These are phyloP conservation scores for Sinotaia quadrata DNA, from an alignment of 2,888 invertebrate genomes.

Conservation along the genomic window DNA sequence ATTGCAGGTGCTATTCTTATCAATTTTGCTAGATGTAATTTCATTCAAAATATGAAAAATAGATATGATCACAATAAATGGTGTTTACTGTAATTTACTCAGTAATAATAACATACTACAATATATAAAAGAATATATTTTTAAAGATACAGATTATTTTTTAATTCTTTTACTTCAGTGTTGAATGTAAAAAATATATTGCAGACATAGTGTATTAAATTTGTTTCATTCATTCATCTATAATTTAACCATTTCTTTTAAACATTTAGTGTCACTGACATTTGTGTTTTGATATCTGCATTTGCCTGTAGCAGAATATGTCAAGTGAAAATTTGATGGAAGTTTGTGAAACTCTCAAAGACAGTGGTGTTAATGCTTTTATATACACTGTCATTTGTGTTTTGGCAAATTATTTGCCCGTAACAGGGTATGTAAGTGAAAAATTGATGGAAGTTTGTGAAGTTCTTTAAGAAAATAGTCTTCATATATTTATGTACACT, in stretches of 20 bases:
- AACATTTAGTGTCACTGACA: too few species aligned
- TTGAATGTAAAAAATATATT: neutral
- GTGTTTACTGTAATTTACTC: too few species aligned
- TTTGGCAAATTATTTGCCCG: neutral
- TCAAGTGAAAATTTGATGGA: constrained; percentile 94
- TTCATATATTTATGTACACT: too few species aligned
- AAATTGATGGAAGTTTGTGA: constrained; percentile 91
- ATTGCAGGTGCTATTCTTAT: too few species aligned
- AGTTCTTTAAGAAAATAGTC: constrained; percentile 82
- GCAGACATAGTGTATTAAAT: neutral
- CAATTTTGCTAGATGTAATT: too few species aligned
- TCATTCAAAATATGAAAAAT: too few species aligned
- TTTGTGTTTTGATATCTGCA: too few species aligned
- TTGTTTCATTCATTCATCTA: constrained; percentile 9
- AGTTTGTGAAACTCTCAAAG: constrained; percentile 88
- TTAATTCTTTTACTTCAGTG: neutral
- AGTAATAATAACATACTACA: too few species aligned
- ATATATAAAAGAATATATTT: too few species aligned
- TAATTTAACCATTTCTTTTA: constrained; percentile 49
- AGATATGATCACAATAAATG: too few species aligned
- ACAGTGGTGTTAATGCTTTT: constrained; percentile 64
- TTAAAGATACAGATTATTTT: too few species aligned
- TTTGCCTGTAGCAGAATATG: constrained; percentile 84
- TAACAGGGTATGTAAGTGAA: constrained; percentile 97
- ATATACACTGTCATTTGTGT: too few species aligned